These are phyloP conservation scores for Takifugu flavidus DNA, from an alignment of 2,113 vertebrate genomes.

Conservation along the genomic window DNA sequence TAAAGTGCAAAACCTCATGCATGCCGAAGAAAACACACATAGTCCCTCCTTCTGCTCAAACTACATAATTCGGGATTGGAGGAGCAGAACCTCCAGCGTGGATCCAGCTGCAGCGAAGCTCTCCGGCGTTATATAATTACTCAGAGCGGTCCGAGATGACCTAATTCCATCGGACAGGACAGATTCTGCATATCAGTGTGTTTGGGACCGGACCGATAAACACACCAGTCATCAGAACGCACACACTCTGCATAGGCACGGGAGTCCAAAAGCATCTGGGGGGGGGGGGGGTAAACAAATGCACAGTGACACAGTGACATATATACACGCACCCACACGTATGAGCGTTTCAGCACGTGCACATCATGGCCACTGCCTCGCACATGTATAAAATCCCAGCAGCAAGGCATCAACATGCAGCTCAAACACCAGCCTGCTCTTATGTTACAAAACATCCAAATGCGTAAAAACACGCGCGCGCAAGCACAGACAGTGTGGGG, in stretches of 20 bases:
- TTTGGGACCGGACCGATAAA: slow-evolving; percentile 35
- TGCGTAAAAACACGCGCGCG: background rate
- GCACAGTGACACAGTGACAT: slow-evolving; percentile 65
- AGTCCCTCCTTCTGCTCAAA: background rate
- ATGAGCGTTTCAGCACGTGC: slow-evolving; percentile 1
- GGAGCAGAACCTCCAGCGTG: slow-evolving; percentile 29
- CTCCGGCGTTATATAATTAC: slow-evolving; percentile 62
- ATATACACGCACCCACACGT: background rate
- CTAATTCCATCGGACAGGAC: slow-evolving; percentile 52
- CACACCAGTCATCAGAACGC: slow-evolving; percentile 48
- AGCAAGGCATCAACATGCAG: slow-evolving; percentile 54
- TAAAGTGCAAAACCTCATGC: no score
- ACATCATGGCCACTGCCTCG: slow-evolving; percentile 34
- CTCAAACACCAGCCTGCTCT: slow-evolving; percentile 35
- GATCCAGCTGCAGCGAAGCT: slow-evolving; percentile 52
- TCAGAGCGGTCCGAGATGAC: slow-evolving; percentile 55
- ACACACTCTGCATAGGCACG: slow-evolving; percentile 24
- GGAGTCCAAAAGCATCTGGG: background rate
- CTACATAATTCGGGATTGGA: background rate
- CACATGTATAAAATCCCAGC: slow-evolving; percentile 43
- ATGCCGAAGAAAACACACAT: background rate
- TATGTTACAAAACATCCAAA: slow-evolving; percentile 37
- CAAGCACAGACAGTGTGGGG: background rate
- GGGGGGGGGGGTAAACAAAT: slow-evolving; percentile 35
- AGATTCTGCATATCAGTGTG: slow-evolving; percentile 32